These are phyloP conservation scores for Microcaecilia unicolor DNA, from an alignment of 2,797 vertebrate species.

Conservation along the genomic window DNA sequence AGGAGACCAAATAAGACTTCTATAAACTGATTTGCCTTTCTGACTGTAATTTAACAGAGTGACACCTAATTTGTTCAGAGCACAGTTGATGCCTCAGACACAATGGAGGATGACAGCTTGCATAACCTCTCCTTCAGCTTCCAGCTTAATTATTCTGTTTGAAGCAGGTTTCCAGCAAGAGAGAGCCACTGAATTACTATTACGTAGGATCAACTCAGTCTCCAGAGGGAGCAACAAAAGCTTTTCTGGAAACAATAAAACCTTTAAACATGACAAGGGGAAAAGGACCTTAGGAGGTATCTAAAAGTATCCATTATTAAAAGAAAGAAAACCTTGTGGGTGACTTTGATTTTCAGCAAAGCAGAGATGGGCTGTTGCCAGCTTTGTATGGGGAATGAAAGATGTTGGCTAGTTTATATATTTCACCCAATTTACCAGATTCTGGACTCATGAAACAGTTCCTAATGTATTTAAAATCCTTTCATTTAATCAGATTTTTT, in stretches of 20 bases:
- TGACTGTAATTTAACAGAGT: conserved; percentile 54
- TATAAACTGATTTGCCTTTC: conserved; percentile 59
- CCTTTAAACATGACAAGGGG: conserved; percentile 58
- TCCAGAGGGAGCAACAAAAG: conserved; percentile 52
- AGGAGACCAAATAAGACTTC: conserved; percentile 54
- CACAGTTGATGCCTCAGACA: conserved; percentile 51
- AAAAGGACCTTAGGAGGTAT: conserved; percentile 52
- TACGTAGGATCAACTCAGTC: conserved; percentile 53
- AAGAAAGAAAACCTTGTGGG: conserved; percentile 27
- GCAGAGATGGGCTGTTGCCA: conserved; percentile 17
- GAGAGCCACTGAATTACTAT: conserved; percentile 58
- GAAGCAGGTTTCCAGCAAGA: conserved; percentile 55
- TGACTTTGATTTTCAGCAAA: conserved; percentile 35
- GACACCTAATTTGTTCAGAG: conserved; percentile 64
- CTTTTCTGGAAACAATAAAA: conserved; percentile 62
- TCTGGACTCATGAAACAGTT: no score
- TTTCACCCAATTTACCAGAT: no score
- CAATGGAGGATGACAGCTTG: conserved; percentile 60
- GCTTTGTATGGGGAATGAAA: conserved; percentile 37
- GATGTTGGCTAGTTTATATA: conserved; percentile 17
- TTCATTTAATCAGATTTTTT: no score
- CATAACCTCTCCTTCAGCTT: conserved; percentile 63
- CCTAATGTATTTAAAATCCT: no score
- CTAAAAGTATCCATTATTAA: conserved; percentile 55
- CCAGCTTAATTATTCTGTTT: conserved; percentile 60